These are phyloP conservation scores for Tipula confusa DNA, from an alignment of 2,888 invertebrate genomes.

Conservation along the genomic window DNA sequence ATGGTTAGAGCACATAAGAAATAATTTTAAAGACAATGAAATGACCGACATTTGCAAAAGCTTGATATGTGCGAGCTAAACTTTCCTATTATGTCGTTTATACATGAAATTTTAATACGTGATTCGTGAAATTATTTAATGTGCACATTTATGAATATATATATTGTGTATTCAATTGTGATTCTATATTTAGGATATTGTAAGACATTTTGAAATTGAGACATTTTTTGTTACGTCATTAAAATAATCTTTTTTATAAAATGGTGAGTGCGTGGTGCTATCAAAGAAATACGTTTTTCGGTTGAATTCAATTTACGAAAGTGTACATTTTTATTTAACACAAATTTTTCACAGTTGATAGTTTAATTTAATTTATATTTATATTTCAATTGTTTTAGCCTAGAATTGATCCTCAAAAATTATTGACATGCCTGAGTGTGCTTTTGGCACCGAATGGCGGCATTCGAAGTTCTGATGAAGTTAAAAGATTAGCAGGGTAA, in stretches of 20 bases:
- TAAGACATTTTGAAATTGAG: not conserved
- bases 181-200: too few species aligned
- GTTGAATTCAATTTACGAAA: not conserved
- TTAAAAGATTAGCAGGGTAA: conserved; percentile 81
- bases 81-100: not conserved
- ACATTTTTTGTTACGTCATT: not conserved
- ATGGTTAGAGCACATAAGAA: too few species aligned
- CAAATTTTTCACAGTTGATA: not conserved
- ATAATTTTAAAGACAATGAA: not conserved
- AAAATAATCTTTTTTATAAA: not conserved
- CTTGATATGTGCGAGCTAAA: not conserved
- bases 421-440: conserved; percentile 83
- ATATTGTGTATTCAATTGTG: not conserved
- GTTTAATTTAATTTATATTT: conserved; percentile 4
- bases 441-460: conserved; percentile 80
- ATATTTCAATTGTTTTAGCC: conserved; percentile 65
- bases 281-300: conserved; percentile 14
- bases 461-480: conserved; percentile 82
- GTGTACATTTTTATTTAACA: not conserved
- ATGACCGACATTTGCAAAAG: not conserved
- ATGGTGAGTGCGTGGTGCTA: not conserved
- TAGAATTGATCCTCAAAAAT: conserved; percentile 83
- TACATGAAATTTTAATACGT: not conserved
- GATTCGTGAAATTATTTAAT: not conserved
- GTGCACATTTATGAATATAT: not conserved